Evolutionary conservation across 1,140 invertebrate genomes (phyloP), one percentile per base, ranked within the genome.

Genomic region (Oreohelix idahoensis): DNA sequence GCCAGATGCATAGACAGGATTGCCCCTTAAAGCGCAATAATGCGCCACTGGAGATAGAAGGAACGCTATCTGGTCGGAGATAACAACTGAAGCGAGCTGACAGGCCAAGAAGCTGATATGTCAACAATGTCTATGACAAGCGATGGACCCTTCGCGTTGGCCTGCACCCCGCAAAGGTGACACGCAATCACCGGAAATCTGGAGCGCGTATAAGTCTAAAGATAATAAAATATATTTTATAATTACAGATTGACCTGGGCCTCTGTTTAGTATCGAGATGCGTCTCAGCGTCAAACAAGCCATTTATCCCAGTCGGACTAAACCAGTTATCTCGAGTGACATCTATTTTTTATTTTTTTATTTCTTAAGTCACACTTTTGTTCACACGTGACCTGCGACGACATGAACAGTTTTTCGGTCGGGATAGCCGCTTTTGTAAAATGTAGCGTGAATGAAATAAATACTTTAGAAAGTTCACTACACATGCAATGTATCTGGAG

Each of bases 141-240:
- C 29, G n/a, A 8, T 1, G 29, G 29, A 8, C 63, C 20, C 63
- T 32, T 66, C 63, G 63, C 63, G 63, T 66, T 66, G 63, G 63
- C 29, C 63, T 10, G 29, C 63, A 66, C 63, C 63, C 63, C 63
- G 29, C 29, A 29, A 35, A 66, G 63, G 5, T 66, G 63, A 66
- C 63, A 66, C 29, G 63, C 63, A 66, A 32, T 35, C 63, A 17
- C 17, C 32, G 8, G 8, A 29, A 66, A 66, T 66, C 63, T 66
- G 63, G 2, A 32, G 2, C 63, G 32, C 17, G 63, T 66, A 66
- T 32, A 4, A 66, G 29, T 35, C n/a, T 17, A 5, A 26, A 11
- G 63, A 66, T 66, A 66, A 66, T n/a, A n/a, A n/a, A n/a, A n/a
- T n/a, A n/a, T 66, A 32, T 32, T 66, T 66, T n/a, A 66, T 32